Base-by-base conservation (phyloP, 2,888 invertebrate genomes). In the Gastrophysa polygoni region DNA sequence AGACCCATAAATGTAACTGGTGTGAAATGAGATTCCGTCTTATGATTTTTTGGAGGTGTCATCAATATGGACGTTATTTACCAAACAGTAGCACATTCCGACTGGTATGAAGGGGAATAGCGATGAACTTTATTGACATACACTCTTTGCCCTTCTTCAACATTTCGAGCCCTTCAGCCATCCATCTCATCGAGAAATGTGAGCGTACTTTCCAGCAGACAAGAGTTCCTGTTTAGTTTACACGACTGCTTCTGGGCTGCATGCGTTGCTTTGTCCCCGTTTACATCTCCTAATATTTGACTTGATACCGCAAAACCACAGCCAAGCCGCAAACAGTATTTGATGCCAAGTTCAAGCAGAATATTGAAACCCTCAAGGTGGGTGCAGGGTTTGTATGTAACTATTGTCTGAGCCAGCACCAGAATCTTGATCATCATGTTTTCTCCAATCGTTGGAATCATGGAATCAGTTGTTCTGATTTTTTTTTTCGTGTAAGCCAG, bases 241-340 rank as follows among this genome's bases (percentile, higher is more conserved):
- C 72, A 71, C 72, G 73, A 78, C 68, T 74, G 77, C 78, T 76
- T 71, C 14, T 66, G 68, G 77, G 80, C 73, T 76, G 70, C 73
- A 76, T 76, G 75, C 77, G 77, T 78, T 72, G 75, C 79, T 80
- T 80, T 80, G 79, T 80, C 78, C 76, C 72, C 73, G 75, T 77
- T 78, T 74, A 74, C 73, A 71, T 75, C 74, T 72, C 69, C 73
- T 71, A 75, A 76, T 80, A 78, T 81, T 80, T 80, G 78, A 80
- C 77, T 80, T 80, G 68, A 74, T 75, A 75, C 78, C 78, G 71
- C 77, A 75, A 72, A 69, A 69, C 71, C 69, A 70, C 71, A 71
- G 64, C 68, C 69, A 64, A 68, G 67, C 72, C 74, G 67, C 72
- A 68, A 73, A 73, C 72, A 71, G 68, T 73, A 73, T 74, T 72